Evolutionary conservation across 2,113 vertebrate species (phyloP).

Genomic region (rabbit (Oryctolagus cuniculus)): DNA sequence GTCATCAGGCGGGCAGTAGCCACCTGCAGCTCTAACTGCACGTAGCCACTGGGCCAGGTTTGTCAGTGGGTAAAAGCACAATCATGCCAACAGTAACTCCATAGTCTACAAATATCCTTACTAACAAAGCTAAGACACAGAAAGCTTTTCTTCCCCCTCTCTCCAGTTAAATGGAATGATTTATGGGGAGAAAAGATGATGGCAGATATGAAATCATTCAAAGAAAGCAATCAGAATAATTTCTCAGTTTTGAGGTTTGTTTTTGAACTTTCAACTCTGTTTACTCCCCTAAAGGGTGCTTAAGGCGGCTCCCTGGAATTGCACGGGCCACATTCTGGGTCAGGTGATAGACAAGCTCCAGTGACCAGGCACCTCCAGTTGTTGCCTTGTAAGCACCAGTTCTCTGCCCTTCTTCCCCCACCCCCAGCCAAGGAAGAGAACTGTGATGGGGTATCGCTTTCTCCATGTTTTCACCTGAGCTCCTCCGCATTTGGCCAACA

Average conservation of each 20-base stretch:
- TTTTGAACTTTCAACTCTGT: neutral
- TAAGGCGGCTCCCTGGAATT: neutral
- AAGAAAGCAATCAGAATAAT: neutral
- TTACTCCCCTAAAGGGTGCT: neutral
- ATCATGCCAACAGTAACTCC: neutral
- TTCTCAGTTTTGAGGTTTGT: neutral
- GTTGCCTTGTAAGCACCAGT: neutral
- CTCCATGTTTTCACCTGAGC: neutral
- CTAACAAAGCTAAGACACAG: neutral
- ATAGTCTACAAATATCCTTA: neutral
- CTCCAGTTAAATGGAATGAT: neutral
- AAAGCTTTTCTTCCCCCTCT: neutral
- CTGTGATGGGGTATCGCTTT: neutral
- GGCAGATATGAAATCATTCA: neutral
- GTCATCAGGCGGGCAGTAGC: neutral
- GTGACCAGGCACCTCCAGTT: fast-evolving
- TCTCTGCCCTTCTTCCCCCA: neutral
- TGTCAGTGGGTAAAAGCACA: neutral
- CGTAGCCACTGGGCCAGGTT: neutral
- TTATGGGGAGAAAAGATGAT: neutral
- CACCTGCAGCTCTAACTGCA: neutral
- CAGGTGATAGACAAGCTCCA: neutral
- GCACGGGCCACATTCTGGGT: neutral
- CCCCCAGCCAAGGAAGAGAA: neutral
- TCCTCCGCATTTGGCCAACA: neutral